These are phyloP conservation scores for Platycheirus rosarum DNA, from an alignment of 2,888 invertebrate species.

Conservation along the genomic window DNA sequence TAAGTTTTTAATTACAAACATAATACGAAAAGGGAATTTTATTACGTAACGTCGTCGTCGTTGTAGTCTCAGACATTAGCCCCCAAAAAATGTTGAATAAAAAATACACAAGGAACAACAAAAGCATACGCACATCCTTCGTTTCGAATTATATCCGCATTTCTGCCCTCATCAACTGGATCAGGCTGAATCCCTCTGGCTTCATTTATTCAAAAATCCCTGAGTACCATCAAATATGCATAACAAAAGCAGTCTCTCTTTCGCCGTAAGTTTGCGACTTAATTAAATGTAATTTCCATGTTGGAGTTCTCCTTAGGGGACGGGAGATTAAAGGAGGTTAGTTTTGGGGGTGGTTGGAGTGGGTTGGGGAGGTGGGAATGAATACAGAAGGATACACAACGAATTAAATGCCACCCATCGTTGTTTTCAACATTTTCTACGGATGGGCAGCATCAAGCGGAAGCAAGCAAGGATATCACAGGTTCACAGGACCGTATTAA, in stretches of 20 bases:
- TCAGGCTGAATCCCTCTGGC: conserved; percentile 35
- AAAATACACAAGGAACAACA: conserved; percentile 30
- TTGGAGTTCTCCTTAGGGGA: conserved; percentile 24
- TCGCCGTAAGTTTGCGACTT: conserved; percentile 70
- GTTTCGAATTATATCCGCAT: conserved; percentile 3
- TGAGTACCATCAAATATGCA: conserved; percentile 72
- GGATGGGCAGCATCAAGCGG: conserved; percentile 8
- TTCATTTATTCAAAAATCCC: conserved; percentile 68
- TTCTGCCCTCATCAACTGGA: conserved; percentile 16
- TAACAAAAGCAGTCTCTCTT: conserved; percentile 67
- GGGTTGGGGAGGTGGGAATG: conserved; percentile 14
- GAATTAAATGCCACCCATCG: conserved; percentile 61
- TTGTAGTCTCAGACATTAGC: background rate
- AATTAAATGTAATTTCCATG: conserved; percentile 74
- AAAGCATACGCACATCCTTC: conserved; percentile 51
- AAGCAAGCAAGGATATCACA: conserved; percentile 4
- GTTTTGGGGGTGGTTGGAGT: conserved; percentile 1
- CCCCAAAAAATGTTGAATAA: background rate
- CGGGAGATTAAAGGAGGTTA: conserved; percentile 20
- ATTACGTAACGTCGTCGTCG: conserved; percentile 28
- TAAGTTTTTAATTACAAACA: conserved; percentile 68
- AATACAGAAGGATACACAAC: conserved; percentile 36
- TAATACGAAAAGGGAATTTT: conserved; percentile 52
- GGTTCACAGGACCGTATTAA: conserved; percentile 22
- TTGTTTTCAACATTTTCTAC: background rate